These are phyloP conservation scores for Pandemis cinnamomeana DNA, from an alignment of 2,888 invertebrate genomes.

Conservation along the genomic window DNA sequence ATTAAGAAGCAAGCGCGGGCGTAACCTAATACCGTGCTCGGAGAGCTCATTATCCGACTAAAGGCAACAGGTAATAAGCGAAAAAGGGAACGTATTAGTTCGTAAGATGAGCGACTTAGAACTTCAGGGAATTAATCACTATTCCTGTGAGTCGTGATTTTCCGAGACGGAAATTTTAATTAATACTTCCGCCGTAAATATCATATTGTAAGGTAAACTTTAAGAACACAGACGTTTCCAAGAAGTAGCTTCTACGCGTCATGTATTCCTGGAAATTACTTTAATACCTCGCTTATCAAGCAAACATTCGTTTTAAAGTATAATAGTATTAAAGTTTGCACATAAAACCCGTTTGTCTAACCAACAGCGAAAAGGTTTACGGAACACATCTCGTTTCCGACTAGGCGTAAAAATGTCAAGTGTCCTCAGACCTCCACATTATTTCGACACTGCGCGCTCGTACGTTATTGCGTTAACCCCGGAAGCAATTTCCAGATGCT, in stretches of 20 bases:
- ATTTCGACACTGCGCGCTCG: neutral
- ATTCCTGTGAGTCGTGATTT: neutral
- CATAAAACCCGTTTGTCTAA: neutral
- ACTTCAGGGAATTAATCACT: conserved; percentile 13
- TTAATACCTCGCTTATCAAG: neutral
- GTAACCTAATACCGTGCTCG: neutral
- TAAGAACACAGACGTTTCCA: neutral
- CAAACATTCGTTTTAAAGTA: neutral
- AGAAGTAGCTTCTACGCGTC: neutral
- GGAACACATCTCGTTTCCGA: neutral
- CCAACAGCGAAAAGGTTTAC: neutral
- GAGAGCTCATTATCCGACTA: neutral
- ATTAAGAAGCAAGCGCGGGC: neutral
- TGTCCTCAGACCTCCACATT: conserved; percentile 1
- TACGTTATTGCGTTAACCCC: conserved; percentile 1
- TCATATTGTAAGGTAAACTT: conserved; percentile 4
- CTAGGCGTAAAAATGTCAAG: conserved; percentile 10
- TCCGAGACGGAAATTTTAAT: conserved; percentile 24
- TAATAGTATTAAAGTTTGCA: neutral
- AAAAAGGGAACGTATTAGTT: neutral
- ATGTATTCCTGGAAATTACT: neutral
- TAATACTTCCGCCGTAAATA: conserved; percentile 20
- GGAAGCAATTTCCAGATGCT: conserved; percentile 18
- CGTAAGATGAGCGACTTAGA: neutral
- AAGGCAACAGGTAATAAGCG: neutral